phyloP scores from a whole-genome alignment of 2,113 vertebrate species.

The Protomyctophum bolini region DNA sequence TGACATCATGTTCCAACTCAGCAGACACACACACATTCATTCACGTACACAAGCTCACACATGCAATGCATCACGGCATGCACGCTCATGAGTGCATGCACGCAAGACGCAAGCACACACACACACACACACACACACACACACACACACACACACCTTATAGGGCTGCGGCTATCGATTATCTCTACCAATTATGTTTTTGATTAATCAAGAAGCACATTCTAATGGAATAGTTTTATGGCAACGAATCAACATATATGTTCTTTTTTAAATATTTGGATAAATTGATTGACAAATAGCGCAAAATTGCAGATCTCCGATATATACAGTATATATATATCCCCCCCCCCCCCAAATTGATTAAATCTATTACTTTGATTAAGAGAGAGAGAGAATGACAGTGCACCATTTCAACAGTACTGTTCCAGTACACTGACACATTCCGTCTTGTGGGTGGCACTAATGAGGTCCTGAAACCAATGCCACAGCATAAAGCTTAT shows the following conservation, averaged over 20 bases:
- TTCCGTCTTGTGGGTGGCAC: slow-evolving; percentile 42
- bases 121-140: slow-evolving; percentile 18
- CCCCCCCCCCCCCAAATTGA: too few relatives aligned
- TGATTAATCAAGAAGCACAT: too few relatives aligned
- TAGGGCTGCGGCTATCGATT: slow-evolving; percentile 22
- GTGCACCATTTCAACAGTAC: slow-evolving; percentile 61
- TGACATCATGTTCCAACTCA: slow-evolving; percentile 53
- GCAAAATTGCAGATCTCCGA: too few relatives aligned
- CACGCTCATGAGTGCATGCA: background rate
- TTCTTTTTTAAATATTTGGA: too few relatives aligned
- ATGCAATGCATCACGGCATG: too few relatives aligned
- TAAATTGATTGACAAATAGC: too few relatives aligned
- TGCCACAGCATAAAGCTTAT: slow-evolving; percentile 18
- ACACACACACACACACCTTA: slow-evolving; percentile 19
- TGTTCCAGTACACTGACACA: slow-evolving; percentile 42
- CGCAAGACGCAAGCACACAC: background rate
- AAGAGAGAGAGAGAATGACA: slow-evolving; percentile 48
- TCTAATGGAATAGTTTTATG: too few relatives aligned
- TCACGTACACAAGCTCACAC: background rate
- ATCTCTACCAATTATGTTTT: too few relatives aligned
- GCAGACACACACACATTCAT: background rate
- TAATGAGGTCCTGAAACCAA: slow-evolving; percentile 38
- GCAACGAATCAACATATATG: too few relatives aligned
- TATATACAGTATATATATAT: too few relatives aligned
- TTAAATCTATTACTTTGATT: too few relatives aligned